phyloP scores from a whole-genome alignment of 2,888 invertebrate genomes.

The Mythimna loreyi region DNA sequence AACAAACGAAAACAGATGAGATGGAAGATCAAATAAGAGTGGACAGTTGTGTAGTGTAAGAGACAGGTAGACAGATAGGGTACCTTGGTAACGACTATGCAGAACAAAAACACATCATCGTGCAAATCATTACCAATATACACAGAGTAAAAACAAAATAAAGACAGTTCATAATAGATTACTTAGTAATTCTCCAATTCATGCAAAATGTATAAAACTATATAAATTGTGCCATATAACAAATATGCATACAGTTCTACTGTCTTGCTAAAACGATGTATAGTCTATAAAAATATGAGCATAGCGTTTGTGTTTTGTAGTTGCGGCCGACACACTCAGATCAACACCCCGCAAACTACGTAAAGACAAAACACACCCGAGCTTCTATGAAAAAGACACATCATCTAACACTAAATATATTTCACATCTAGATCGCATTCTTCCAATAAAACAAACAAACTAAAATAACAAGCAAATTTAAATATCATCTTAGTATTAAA shows the following conservation, averaged over 20 bases:
- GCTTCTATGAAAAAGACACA: slow-evolving; percentile 64
- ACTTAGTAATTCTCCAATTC: slow-evolving; percentile 45
- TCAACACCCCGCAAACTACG: slow-evolving; percentile 64
- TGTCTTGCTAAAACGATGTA: slow-evolving; percentile 52
- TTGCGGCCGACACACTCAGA: slow-evolving; percentile 49
- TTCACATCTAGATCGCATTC: slow-evolving; percentile 77
- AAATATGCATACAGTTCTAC: slow-evolving; percentile 63
- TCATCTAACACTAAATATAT: slow-evolving; percentile 73
- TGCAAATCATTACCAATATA: slow-evolving; percentile 57
- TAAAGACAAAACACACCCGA: slow-evolving; percentile 69
- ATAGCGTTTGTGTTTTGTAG: slow-evolving; percentile 63
- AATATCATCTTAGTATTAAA: slow-evolving; percentile 83
- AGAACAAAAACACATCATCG: slow-evolving; percentile 17
- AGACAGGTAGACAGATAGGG: slow-evolving; percentile 50
- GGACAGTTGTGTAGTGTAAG: slow-evolving; percentile 68
- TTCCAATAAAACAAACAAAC: slow-evolving; percentile 73
- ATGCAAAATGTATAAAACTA: slow-evolving; percentile 63
- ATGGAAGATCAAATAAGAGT: slow-evolving; percentile 75
- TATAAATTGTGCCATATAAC: slow-evolving; percentile 60
- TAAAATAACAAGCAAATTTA: slow-evolving; percentile 89
- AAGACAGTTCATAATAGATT: slow-evolving; percentile 50
- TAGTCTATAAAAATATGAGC: slow-evolving; percentile 62
- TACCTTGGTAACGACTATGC: slow-evolving; percentile 51
- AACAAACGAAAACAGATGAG: slow-evolving; percentile 65
- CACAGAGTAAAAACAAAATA: slow-evolving; percentile 45